These are phyloP conservation scores for Anniella stebbinsi DNA, from an alignment of 2,797 vertebrate species.

Conservation along the genomic window DNA sequence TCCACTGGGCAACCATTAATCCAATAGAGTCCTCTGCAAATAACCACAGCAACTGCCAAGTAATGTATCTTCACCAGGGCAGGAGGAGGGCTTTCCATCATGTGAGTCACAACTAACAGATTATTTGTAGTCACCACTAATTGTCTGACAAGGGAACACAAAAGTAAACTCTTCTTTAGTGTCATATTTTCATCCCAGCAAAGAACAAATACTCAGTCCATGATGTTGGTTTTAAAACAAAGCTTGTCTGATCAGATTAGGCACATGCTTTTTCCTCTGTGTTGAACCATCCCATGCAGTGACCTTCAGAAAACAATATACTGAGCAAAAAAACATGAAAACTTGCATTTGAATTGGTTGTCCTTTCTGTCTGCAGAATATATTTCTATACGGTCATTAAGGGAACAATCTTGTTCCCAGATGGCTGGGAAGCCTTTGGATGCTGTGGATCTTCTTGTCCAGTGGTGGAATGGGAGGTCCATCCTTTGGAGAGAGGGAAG, in stretches of 20 bases:
- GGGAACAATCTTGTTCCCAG: not conserved
- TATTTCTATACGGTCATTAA: not conserved
- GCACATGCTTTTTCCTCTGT: not conserved
- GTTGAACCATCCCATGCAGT: constrained; percentile 4
- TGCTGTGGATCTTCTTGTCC: too few relatives aligned
- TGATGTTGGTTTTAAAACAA: not conserved
- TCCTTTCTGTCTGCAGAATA: not conserved
- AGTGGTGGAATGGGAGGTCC: too few relatives aligned
- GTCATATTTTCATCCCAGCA: not conserved
- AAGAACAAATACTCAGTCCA: not conserved
- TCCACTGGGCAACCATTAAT: constrained; percentile 43
- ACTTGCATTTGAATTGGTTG: not conserved
- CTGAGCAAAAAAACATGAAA: not conserved
- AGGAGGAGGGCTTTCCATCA: constrained; percentile 44
- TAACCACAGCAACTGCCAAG: constrained; percentile 23
- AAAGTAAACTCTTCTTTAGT: constrained; percentile 27
- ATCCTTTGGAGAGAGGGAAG: not conserved
- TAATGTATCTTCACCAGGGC: constrained; percentile 23
- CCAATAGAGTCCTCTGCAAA: constrained; percentile 20
- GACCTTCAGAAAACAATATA: not conserved
- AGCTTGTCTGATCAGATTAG: not conserved
- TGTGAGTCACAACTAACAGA: not conserved
- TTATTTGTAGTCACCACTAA: constrained; percentile 42
- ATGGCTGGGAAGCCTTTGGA: not conserved
- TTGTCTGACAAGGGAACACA: constrained; percentile 28